phyloP scores from a whole-genome alignment of 2,888 invertebrate species.

The Chymomyza procnemis region DNA sequence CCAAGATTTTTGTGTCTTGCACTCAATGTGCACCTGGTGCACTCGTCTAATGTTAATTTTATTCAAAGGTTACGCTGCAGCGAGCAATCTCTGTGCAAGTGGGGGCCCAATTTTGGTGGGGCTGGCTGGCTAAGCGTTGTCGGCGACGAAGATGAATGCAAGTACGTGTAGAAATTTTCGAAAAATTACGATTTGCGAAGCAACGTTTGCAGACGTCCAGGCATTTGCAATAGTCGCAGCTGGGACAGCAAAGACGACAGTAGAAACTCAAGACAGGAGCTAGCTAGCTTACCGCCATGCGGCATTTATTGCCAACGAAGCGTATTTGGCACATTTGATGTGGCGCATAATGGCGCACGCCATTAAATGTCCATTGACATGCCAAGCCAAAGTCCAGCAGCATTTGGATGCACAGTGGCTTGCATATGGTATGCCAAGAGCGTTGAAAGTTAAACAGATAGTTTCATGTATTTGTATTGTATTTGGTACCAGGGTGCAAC shows the following conservation, averaged over 20 bases:
- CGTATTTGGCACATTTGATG: slow-evolving; percentile 76
- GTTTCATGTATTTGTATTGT: not conserved
- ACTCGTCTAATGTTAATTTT: slow-evolving; percentile 68
- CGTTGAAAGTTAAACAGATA: not conserved
- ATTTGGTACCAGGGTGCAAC: slow-evolving; percentile 23
- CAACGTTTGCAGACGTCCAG: slow-evolving; percentile 33
- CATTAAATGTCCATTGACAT: slow-evolving; percentile 76
- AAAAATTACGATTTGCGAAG: slow-evolving; percentile 62
- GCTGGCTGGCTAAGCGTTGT: slow-evolving; percentile 8
- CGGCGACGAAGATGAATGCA: slow-evolving; percentile 71
- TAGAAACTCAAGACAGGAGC: not conserved
- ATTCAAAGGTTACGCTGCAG: slow-evolving; percentile 70
- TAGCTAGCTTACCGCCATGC: slow-evolving; percentile 54
- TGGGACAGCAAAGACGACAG: slow-evolving; percentile 32
- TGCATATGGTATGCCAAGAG: not conserved
- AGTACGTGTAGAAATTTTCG: slow-evolving; percentile 72
- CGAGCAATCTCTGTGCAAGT: slow-evolving; percentile 47
- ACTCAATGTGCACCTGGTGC: slow-evolving; percentile 48
- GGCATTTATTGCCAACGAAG: slow-evolving; percentile 74
- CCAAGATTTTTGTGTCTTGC: slow-evolving; percentile 65
- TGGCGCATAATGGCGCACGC: slow-evolving; percentile 74
- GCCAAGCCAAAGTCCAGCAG: slow-evolving; percentile 45
- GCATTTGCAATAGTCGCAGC: slow-evolving; percentile 48
- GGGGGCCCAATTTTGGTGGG: slow-evolving; percentile 24
- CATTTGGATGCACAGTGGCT: slow-evolving; percentile 42